Conservation (phyloP, 2,888 invertebrate genomes). For the Heliothis peltigera region DNA sequence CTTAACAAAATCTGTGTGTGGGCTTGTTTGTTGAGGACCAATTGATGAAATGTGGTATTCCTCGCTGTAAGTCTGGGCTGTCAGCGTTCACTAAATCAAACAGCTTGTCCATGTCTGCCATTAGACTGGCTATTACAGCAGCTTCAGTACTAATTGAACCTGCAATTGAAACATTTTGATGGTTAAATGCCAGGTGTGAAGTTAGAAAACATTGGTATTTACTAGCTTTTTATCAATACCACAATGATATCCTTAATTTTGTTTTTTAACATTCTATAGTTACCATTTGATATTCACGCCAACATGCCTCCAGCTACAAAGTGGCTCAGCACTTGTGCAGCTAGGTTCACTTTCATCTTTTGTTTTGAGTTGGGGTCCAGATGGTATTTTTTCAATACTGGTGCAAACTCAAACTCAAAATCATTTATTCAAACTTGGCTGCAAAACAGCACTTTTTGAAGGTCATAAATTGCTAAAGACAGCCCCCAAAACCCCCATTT, state of each 20-base stretch:
- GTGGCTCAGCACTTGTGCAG: neutral
- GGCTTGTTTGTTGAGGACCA: constrained; percentile 11
- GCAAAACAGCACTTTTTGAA: no score
- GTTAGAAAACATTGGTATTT: no score
- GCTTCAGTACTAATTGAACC: constrained; percentile 4
- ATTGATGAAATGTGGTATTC: neutral
- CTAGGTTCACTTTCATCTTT: neutral
- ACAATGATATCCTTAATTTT: no score
- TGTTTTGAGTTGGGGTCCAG: neutral
- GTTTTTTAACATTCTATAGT: no score
- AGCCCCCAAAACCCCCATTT: no score
- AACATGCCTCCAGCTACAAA: constrained; percentile 1
- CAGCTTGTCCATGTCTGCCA: constrained; percentile 2
- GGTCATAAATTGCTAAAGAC: no score
- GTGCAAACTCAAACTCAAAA: no score
- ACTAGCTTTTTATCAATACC: no score
- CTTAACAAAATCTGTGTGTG: neutral
- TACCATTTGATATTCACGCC: neutral
- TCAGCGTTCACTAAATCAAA: constrained; percentile 5
- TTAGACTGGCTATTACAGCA: neutral
- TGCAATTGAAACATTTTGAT: neutral
- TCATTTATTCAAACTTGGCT: no score
- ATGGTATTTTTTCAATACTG: neutral
- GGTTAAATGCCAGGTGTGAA: no score
- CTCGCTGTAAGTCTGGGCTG: constrained; percentile 2